Percentiles rank a stretch among this genome's conserved stretches.
Evolutionary conservation across 92 coral and sea anemone species (phyloP).

Genomic region (Siderastrea radians): DNA sequence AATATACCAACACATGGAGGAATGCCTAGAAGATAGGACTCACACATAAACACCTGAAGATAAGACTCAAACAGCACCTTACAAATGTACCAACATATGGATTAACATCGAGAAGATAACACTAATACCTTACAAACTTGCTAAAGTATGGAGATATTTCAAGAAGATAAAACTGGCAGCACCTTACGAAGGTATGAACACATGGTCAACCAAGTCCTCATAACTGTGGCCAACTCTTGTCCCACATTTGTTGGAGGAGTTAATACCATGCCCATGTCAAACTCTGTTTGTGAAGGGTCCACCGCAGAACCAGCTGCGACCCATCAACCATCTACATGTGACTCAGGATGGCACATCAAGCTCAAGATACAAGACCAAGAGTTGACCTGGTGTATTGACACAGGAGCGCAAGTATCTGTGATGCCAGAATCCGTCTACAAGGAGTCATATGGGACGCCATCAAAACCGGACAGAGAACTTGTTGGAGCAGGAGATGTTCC

Average conservation of each 20-base stretch:
- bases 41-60: too few species aligned
- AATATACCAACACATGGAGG: too few species aligned
- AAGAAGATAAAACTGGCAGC: too few species aligned
- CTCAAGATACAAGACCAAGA: conserved; percentile 39
- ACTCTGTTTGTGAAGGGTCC: neutral
- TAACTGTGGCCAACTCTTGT: neutral
- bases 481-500: conserved; percentile 59
- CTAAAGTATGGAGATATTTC: too few species aligned
- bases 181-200: neutral
- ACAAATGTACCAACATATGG: too few species aligned
- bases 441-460: conserved; percentile 36
- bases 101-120: too few species aligned
- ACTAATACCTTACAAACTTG: too few species aligned
- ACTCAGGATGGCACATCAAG: conserved; percentile 54
- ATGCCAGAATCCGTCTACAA: conserved; percentile 41
- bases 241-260: conserved; percentile 9
- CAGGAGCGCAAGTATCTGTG: conserved; percentile 68
- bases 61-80: too few species aligned
- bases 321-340: neutral
- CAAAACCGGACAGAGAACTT: conserved; percentile 50
- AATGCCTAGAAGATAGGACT: too few species aligned
- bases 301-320: neutral
- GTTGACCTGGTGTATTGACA: conserved; percentile 54
- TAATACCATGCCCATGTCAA: neutral
- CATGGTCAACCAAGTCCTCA: neutral